These are phyloP conservation scores for Hippasteria phrygiana DNA, from an alignment of 53 echinoderm and acorn worm species.

Conservation along the genomic window DNA sequence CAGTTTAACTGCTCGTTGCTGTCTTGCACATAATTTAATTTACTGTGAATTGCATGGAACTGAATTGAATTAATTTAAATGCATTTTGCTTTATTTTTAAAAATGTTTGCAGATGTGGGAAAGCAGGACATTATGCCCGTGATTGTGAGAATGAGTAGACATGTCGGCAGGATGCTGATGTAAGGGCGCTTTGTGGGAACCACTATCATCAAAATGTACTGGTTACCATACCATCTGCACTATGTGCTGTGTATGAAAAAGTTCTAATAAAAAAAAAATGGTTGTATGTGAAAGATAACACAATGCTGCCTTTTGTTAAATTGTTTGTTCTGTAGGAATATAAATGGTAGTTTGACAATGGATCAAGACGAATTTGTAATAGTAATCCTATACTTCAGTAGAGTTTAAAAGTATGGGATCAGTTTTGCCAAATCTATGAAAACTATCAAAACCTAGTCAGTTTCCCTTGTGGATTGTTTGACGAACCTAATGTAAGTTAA, in stretches of 20 bases:
- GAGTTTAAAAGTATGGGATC: no score
- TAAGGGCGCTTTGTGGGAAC: neutral
- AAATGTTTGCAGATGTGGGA: constrained; percentile 47
- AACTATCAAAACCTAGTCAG: no score
- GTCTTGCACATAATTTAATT: no score
- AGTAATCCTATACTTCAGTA: neutral
- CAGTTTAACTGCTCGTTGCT: no score
- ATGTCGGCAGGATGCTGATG: neutral
- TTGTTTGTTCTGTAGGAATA: neutral
- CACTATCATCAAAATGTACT: neutral
- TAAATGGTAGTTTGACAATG: no score
- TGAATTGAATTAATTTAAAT: no score
- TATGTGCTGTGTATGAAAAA: neutral
- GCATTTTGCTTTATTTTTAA: neutral
- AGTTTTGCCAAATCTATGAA: no score
- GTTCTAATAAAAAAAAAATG: neutral
- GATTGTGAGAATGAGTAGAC: neutral
- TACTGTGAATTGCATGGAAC: no score
- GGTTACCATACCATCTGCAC: neutral
- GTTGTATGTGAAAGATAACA: constrained; percentile 5
- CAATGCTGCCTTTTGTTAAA: constrained; percentile 46
- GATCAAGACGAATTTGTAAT: neutral
- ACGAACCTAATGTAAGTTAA: no score
- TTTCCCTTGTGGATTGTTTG: neutral
- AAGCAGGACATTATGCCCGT: constrained; percentile 17